These are phyloP conservation scores for Micromesistius poutassou DNA, from an alignment of 2,797 vertebrate species.

Conservation along the genomic window DNA sequence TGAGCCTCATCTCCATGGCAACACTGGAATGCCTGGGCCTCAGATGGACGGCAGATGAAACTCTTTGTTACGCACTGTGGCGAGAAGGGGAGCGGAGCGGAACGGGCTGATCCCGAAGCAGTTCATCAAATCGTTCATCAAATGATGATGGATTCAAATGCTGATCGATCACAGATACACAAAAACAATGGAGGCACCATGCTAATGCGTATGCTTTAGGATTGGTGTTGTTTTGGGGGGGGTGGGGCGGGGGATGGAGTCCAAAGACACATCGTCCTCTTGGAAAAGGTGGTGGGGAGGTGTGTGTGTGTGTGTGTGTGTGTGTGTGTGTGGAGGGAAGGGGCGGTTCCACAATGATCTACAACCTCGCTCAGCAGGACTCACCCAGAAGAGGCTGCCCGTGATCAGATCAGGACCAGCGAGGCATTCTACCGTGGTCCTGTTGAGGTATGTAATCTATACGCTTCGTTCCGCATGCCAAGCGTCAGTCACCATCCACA, in stretches of 20 bases:
- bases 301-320: too few relatives aligned
- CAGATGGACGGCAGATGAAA: constrained; percentile 63
- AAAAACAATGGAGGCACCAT: background rate
- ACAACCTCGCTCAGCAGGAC: background rate
- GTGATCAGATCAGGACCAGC: background rate
- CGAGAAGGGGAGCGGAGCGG: background rate
- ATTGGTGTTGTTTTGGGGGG: constrained; percentile 12
- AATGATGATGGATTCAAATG: background rate
- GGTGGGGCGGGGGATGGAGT: too few relatives aligned
- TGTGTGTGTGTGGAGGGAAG: background rate
- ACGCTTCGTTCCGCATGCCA: background rate
- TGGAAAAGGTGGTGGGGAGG: constrained; percentile 1
- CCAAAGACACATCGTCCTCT: constrained; percentile 23
- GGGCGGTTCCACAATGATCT: background rate
- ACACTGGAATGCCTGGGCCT: background rate
- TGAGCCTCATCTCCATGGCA: background rate
- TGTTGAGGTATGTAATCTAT: background rate
- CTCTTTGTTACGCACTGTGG: background rate
- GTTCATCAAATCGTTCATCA: background rate
- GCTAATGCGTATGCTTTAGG: background rate
- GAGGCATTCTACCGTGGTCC: background rate
- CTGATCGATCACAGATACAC: background rate
- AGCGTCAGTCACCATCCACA: background rate
- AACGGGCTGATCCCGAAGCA: background rate
- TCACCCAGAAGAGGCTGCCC: background rate